Conservation (phyloP, 2,888 invertebrate species). For the Hypomecis atomaria region DNA sequence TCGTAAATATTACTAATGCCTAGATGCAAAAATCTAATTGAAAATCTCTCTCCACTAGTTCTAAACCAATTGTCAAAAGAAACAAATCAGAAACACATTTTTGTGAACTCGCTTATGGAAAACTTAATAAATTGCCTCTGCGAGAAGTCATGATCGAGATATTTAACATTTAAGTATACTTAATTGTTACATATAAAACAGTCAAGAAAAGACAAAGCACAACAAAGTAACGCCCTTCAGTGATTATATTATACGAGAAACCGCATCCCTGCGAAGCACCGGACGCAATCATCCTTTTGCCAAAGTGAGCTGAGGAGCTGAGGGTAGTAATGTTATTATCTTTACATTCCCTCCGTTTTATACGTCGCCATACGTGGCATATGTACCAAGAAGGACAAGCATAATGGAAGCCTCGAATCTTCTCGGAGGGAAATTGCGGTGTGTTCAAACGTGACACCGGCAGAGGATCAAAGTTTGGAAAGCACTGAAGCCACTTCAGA, state of each 20-base stretch:
- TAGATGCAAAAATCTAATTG: too few relatives aligned
- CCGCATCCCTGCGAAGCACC: conserved; percentile 28
- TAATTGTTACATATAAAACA: too few relatives aligned
- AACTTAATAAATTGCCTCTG: too few relatives aligned
- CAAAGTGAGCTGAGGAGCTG: conserved; percentile 45
- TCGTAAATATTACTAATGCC: too few relatives aligned
- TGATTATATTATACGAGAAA: conserved; percentile 14
- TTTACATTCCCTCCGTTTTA: conserved; percentile 57
- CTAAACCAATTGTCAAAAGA: too few relatives aligned
- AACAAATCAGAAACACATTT: too few relatives aligned
- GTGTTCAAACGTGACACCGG: conserved; percentile 47
- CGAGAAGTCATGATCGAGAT: too few relatives aligned
- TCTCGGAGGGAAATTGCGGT: conserved; percentile 57
- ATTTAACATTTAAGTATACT: too few relatives aligned
- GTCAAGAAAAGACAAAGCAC: too few relatives aligned
- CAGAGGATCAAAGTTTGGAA: conserved; percentile 41
- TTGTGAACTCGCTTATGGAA: too few relatives aligned
- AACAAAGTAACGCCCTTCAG: background rate
- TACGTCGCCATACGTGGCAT: conserved; percentile 41
- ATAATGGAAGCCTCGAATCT: conserved; percentile 58
- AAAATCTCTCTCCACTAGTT: too few relatives aligned
- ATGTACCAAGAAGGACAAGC: conserved; percentile 43
- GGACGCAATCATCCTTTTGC: conserved; percentile 42
- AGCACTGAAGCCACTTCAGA: conserved; percentile 27
- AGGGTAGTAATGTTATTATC: conserved; percentile 54